Base-by-base conservation (phyloP, 92 coral and sea anemone species). In the Phenganax marumi region DNA sequence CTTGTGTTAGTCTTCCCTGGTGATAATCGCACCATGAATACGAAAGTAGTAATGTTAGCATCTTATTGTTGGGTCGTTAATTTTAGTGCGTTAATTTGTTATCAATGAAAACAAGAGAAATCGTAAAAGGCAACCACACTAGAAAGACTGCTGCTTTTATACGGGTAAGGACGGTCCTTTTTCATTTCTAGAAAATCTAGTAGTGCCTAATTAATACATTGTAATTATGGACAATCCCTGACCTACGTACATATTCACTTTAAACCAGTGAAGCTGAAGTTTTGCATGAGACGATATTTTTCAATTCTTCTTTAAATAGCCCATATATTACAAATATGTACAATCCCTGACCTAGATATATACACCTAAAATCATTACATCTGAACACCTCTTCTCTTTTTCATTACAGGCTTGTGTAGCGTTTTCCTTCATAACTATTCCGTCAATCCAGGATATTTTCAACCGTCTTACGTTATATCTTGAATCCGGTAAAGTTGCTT, bases 111-210 rank as follows among this genome's bases (percentile, higher is more conserved):
- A 95, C 98, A 22, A 87, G 92, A 48, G 93, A 89, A 70, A 91
- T 95, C 50, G 98, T 95, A 24, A 92, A 91, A 79, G 98, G 96
- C 21, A 92, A 85, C 75, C 98, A 95, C 22, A 93, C 98, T 8
- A 87, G 98, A 48, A 95, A 95, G 82, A 95, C 98, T 26, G 97
- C 97, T n/a, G 91, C 97, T 21, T 95, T 95, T 54, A 89, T 92
- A 18, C 86, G 98, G 81, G 98, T 95, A 85, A 62, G 93, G 62
- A 39, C 33, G 0, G 10, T 70, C 25, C 53, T 21, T 18, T 17
- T 56, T 14, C 7, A 14, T 56, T 21, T 56, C n/a, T 3, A 56
- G 22, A 56, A 14, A 56, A 56, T 5, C 5, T 33, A 33, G 5
- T 33, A 33, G 43, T 33, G 5, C 43, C 43, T 56, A 56, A 56